Percentiles rank a stretch among this genome's conserved stretches.
Evolutionary conservation across 2,797 vertebrate genomes (phyloP).

Genomic region (Onychomys leucogaster): DNA sequence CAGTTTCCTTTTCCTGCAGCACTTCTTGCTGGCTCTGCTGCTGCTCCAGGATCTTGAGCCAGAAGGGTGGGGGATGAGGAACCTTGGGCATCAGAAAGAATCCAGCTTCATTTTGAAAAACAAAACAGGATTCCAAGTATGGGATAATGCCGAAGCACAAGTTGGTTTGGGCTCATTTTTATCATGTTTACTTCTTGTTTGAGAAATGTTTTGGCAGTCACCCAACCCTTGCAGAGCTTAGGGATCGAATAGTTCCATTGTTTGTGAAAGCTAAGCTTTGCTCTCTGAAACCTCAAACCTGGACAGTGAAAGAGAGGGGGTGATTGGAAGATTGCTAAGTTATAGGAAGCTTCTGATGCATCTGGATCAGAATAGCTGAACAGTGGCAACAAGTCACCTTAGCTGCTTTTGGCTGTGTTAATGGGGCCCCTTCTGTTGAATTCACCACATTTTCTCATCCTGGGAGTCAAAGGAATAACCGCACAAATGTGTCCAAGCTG

Average conservation of each 20-base stretch:
- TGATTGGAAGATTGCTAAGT: constrained; percentile 54
- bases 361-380: background rate
- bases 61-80: background rate
- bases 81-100: constrained; percentile 20
- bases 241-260: constrained; percentile 79
- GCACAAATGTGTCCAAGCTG: background rate
- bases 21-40: background rate
- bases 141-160: constrained; percentile 69
- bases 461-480: background rate
- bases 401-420: background rate
- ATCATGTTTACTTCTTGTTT: constrained; percentile 84
- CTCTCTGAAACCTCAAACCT: constrained; percentile 78
- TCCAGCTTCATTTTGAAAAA: constrained; percentile 67
- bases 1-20: background rate
- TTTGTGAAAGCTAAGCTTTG: constrained; percentile 80
- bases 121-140: constrained; percentile 42
- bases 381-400: background rate
- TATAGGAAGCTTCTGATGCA: background rate
- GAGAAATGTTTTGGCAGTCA: constrained; percentile 78
- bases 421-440: background rate
- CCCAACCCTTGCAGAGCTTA: constrained; percentile 77
- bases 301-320: background rate
- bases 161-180: constrained; percentile 79
- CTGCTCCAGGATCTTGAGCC: background rate
- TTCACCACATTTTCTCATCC: background rate